These are phyloP conservation scores for Temnothorax nylanderi DNA, from an alignment of 1,140 invertebrate species.

Conservation along the genomic window DNA sequence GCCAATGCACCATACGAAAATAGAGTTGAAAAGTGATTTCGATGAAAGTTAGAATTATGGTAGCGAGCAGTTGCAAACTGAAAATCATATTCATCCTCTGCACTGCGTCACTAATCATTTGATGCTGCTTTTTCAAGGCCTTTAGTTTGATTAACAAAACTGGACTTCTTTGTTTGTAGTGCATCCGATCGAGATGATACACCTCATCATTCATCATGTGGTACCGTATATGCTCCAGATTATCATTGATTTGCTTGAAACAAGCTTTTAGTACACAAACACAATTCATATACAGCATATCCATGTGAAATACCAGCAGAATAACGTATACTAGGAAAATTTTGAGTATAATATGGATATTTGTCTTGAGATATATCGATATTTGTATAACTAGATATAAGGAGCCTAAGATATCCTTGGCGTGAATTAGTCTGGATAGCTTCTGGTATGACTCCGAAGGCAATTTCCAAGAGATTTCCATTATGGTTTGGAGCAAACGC, in stretches of 20 bases:
- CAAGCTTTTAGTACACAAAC: conserved; percentile 54
- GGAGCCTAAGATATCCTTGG: neutral
- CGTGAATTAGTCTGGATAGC: neutral
- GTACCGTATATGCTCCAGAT: conserved; percentile 34
- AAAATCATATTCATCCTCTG: conserved; percentile 76
- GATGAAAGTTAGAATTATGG: conserved; percentile 75
- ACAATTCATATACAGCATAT: too few relatives aligned
- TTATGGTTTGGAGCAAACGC: neutral
- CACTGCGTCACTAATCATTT: conserved; percentile 75
- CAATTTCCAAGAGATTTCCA: neutral
- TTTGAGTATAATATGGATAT: too few relatives aligned
- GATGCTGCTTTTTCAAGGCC: conserved; percentile 73
- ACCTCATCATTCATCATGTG: conserved; percentile 54
- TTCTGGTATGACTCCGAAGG: neutral
- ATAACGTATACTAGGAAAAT: too few relatives aligned
- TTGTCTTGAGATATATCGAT: too few relatives aligned
- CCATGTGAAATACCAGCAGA: too few relatives aligned
- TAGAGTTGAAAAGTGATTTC: conserved; percentile 75
- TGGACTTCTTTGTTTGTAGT: conserved; percentile 71
- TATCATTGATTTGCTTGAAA: neutral
- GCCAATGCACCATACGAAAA: neutral
- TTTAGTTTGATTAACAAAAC: conserved; percentile 76
- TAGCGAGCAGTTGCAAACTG: conserved; percentile 67
- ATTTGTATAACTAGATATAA: neutral
- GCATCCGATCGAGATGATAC: conserved; percentile 55